Evolutionary conservation across 2,797 vertebrate genomes (phyloP).

Genomic region (Varecia variegata): DNA sequence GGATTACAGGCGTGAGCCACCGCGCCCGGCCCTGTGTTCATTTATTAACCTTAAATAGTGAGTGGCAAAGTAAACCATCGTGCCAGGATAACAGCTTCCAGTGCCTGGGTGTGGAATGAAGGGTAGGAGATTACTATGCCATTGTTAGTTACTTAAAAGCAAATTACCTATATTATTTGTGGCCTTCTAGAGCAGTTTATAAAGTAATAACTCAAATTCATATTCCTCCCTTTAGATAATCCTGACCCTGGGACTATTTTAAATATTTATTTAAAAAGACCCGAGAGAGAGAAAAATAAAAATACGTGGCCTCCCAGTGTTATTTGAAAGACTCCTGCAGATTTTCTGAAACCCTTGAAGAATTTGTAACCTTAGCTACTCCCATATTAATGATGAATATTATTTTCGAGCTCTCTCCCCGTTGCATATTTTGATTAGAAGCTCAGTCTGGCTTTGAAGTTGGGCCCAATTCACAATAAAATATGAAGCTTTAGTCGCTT

Average conservation of each 20-base stretch:
- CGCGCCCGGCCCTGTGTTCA: too few species aligned
- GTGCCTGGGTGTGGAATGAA: neutral
- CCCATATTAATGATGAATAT: slow-evolving; percentile 50
- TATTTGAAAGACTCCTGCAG: slow-evolving; percentile 7
- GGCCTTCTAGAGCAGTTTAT: neutral
- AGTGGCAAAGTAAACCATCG: neutral
- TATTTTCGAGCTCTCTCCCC: slow-evolving; percentile 32
- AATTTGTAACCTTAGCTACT: slow-evolving; percentile 41
- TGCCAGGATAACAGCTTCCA: neutral
- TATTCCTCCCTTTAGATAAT: slow-evolving; percentile 6
- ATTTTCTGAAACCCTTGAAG: slow-evolving; percentile 42
- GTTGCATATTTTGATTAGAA: slow-evolving; percentile 60
- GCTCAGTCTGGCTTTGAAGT: slow-evolving; percentile 54
- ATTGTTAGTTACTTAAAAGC: slow-evolving; percentile 22
- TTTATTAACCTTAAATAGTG: neutral
- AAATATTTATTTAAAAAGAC: slow-evolving; percentile 31
- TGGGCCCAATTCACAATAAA: slow-evolving; percentile 31
- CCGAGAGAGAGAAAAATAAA: neutral
- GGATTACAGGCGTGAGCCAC: too few species aligned
- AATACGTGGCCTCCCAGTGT: neutral
- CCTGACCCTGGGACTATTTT: neutral
- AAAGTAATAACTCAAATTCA: neutral
- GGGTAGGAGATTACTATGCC: neutral
- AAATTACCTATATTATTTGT: neutral
- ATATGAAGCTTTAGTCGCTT: neutral